A percentile compares a stretch with the other conserved stretches of the same genome.
Evolutionary conservation across 2,797 vertebrate genomes (phyloP).

Genomic region (Anguilla obscura): DNA sequence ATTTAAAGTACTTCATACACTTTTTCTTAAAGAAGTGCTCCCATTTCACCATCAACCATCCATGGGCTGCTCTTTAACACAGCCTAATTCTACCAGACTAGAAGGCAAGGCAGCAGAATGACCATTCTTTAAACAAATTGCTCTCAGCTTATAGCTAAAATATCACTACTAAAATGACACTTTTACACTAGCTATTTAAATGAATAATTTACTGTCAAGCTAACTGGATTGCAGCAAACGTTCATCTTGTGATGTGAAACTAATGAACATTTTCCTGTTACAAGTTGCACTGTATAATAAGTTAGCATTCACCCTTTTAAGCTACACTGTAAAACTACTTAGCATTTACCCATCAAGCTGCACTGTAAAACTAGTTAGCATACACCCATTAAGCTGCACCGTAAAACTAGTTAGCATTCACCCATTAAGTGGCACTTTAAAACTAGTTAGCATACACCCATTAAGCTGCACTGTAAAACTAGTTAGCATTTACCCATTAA

Average conservation of each 20-base stretch:
- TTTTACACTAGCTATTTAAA: neutral
- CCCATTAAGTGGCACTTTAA: neutral
- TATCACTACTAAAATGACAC: neutral
- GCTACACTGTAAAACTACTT: too few relatives aligned
- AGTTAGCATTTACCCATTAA: too few relatives aligned
- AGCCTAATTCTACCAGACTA: too few relatives aligned
- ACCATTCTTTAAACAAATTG: neutral
- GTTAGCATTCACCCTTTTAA: neutral
- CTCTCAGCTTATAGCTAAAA: neutral
- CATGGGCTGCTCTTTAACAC: too few relatives aligned
- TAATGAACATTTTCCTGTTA: neutral
- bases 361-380: too few relatives aligned
- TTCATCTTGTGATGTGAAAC: too few relatives aligned
- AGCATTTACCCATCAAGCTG: too few relatives aligned
- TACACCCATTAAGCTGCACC: too few relatives aligned
- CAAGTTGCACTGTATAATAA: neutral
- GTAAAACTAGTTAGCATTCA: too few relatives aligned
- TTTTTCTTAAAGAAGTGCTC: too few relatives aligned
- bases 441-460: neutral
- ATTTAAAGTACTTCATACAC: too few relatives aligned
- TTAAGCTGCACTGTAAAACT: neutral
- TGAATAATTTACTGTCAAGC: neutral
- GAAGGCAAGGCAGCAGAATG: neutral
- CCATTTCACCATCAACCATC: too few relatives aligned
- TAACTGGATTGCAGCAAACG: neutral